phyloP scores from a whole-genome alignment of 2,113 vertebrate species.

The Leucopsar rothschildi region DNA sequence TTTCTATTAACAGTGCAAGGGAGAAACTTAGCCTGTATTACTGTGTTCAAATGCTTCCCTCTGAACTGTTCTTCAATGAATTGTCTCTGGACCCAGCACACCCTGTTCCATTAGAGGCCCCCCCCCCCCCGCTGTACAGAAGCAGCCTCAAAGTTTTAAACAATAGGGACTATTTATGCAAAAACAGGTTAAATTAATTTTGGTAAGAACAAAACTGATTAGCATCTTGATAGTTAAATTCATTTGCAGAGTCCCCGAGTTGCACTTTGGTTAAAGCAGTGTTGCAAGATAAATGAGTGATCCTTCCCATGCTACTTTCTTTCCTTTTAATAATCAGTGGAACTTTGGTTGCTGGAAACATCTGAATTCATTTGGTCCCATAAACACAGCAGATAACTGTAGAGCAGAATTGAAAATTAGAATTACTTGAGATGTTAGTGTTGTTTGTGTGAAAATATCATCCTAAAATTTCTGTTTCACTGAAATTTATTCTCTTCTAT shows the following conservation, averaged over 20 bases:
- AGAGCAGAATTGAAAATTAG: background rate
- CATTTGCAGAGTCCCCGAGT: background rate
- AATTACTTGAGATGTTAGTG: background rate
- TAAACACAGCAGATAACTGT: background rate
- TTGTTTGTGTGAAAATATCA: background rate
- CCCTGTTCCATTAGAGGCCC: background rate
- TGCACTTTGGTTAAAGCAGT: background rate
- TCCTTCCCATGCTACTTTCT: background rate
- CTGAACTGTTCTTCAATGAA: background rate
- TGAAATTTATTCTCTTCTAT: background rate
- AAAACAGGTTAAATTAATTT: slow-evolving; percentile 1
- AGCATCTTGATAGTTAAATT: background rate
- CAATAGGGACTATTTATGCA: background rate
- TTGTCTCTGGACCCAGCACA: background rate
- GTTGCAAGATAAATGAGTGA: background rate
- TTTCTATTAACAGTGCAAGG: background rate
- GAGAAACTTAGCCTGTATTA: background rate
- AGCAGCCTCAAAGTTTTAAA: background rate
- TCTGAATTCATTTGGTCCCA: background rate
- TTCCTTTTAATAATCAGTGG: background rate
- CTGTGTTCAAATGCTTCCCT: background rate
- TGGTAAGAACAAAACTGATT: background rate
- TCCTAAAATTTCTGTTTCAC: background rate
- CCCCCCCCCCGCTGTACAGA: background rate
- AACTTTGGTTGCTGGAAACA: background rate